These are phyloP conservation scores for Trachelus troglodyta DNA, from an alignment of 2,888 invertebrate species.

Conservation along the genomic window DNA sequence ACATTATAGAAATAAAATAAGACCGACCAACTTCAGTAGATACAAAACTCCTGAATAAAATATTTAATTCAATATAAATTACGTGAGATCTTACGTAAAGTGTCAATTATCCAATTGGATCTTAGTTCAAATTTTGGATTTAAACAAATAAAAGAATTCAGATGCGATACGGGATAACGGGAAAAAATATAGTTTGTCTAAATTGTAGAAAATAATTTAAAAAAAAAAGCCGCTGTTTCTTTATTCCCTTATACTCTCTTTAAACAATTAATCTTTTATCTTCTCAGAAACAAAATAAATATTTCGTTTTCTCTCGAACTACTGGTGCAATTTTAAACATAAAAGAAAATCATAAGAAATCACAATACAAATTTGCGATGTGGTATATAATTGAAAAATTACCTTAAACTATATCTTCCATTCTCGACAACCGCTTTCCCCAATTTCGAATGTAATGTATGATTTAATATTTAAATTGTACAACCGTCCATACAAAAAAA, in stretches of 20 bases:
- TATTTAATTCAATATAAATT: background rate
- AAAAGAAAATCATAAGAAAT: background rate
- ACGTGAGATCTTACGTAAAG: background rate
- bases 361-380: no score
- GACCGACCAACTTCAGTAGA: background rate
- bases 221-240: background rate
- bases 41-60: background rate
- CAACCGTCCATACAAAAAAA: no score
- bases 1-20: background rate
- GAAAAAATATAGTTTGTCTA: background rate
- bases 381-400: background rate
- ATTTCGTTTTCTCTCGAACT: background rate
- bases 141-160: background rate
- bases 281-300: background rate
- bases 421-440: background rate
- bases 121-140: background rate
- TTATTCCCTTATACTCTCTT: no score
- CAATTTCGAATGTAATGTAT: background rate
- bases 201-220: background rate
- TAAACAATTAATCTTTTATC: no score
- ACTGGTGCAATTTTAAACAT: background rate
- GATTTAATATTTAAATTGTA: no score
- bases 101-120: background rate
- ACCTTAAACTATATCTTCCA: background rate
- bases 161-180: background rate